A percentile compares a stretch with the other conserved stretches of the same genome.
phyloP scores from a whole-genome alignment of 2,113 vertebrate species.

The Prochilodus magdalenae region DNA sequence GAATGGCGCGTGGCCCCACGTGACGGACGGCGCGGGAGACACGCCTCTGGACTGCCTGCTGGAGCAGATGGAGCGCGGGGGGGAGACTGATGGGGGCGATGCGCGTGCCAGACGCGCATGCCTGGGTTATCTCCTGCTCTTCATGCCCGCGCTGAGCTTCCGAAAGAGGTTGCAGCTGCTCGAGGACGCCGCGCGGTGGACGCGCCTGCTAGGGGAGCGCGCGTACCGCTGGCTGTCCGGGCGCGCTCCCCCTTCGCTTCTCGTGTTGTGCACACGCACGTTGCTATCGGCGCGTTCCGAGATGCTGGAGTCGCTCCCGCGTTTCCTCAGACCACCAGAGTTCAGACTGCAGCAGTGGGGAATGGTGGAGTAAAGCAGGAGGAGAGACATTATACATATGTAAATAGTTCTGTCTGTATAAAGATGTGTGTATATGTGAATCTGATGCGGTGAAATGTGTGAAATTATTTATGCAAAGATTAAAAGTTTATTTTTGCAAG shows the following conservation, averaged over 20 bases:
- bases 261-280: conserved; percentile 85
- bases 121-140: conserved; percentile 87
- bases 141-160: conserved; percentile 74
- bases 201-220: conserved; percentile 80
- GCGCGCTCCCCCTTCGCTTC: conserved; percentile 81
- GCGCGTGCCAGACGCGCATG: conserved; percentile 75
- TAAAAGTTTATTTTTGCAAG: conserved; percentile 38
- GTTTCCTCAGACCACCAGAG: conserved; percentile 86
- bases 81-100: conserved; percentile 49
- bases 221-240: conserved; percentile 86
- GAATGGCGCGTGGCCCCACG: conserved; percentile 80
- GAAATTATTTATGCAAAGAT: conserved; percentile 9
- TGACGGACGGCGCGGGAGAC: conserved; percentile 70
- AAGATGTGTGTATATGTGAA: not conserved
- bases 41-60: conserved; percentile 84
- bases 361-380: not conserved
- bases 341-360: conserved; percentile 69
- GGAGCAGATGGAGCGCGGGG: conserved; percentile 66
- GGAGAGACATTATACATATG: conserved; percentile 43
- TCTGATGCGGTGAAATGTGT: not conserved
- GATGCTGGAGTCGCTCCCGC: conserved; percentile 82
- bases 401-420: conserved; percentile 27
- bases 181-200: conserved; percentile 80
- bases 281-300: conserved; percentile 81
- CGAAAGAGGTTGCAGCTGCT: conserved; percentile 73